phyloP scores from a whole-genome alignment of 2,113 vertebrate species.

The Pagrus major region DNA sequence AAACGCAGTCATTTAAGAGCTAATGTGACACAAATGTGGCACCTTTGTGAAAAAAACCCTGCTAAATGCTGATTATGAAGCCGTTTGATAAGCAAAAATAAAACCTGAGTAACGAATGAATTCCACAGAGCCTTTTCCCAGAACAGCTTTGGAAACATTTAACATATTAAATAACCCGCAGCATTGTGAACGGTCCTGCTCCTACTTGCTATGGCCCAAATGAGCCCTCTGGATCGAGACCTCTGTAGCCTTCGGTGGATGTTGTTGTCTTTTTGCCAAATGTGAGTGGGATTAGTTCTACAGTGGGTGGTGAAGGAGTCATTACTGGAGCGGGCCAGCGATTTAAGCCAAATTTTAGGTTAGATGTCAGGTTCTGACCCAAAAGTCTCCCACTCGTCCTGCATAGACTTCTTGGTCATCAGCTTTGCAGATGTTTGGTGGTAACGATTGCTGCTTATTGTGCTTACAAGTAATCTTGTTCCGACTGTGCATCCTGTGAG shows the following conservation, averaged over 20 bases:
- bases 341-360: slow-evolving; percentile 25
- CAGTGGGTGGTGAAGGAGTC: slow-evolving; percentile 33
- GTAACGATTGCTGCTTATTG: background rate
- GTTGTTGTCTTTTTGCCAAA: slow-evolving; percentile 30
- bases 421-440: background rate
- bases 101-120: slow-evolving; percentile 34
- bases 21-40: slow-evolving; percentile 23
- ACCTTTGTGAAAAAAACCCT: background rate
- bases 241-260: slow-evolving; percentile 34
- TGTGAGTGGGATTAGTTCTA: slow-evolving; percentile 31
- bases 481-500: too few relatives aligned
- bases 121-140: slow-evolving; percentile 43
- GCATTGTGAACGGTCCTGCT: slow-evolving; percentile 3
- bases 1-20: slow-evolving; percentile 24
- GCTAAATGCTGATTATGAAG: slow-evolving; percentile 10
- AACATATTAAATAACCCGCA: slow-evolving; percentile 26
- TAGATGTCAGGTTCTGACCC: background rate
- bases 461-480: slow-evolving; percentile 6
- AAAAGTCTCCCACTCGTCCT: background rate
- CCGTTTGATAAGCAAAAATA: slow-evolving; percentile 5
- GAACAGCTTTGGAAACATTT: slow-evolving; percentile 38
- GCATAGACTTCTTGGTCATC: background rate
- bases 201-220: slow-evolving; percentile 8
- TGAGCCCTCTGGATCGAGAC: slow-evolving; percentile 23
- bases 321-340: slow-evolving; percentile 11